A percentile compares a stretch with the other conserved stretches of the same genome.
Conservation (phyloP, 2,888 invertebrate species). For the Stenolophus ochropezus region DNA sequence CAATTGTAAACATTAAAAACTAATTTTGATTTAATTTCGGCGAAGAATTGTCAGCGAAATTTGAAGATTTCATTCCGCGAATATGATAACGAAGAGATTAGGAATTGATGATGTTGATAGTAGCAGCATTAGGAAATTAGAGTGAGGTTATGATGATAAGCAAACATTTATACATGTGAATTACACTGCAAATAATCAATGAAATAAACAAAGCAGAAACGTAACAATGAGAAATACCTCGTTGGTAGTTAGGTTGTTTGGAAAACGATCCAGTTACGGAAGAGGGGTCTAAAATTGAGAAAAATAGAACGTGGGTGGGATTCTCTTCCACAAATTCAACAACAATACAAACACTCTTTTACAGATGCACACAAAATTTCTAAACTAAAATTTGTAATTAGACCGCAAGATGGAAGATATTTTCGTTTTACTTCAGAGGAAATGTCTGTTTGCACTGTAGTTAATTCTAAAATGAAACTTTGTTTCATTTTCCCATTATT, state of each 20-base stretch:
- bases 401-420: too few relatives aligned
- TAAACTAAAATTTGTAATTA: too few relatives aligned
- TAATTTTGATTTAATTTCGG: too few relatives aligned
- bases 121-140: not conserved
- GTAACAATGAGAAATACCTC: conserved; percentile 43
- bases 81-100: too few relatives aligned
- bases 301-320: not conserved
- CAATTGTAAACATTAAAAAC: too few relatives aligned
- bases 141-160: not conserved
- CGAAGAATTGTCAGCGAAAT: too few relatives aligned
- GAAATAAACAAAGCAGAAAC: not conserved
- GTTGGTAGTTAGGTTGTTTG: conserved; percentile 54
- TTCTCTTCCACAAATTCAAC: too few relatives aligned
- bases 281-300: conserved; percentile 46
- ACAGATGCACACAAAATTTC: too few relatives aligned
- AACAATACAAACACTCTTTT: too few relatives aligned
- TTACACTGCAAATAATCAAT: not conserved
- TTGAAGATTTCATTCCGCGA: too few relatives aligned
- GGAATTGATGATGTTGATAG: not conserved
- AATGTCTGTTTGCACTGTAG: not conserved
- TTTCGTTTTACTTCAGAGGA: not conserved
- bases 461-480: not conserved
- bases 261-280: conserved; percentile 41
- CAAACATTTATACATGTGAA: conserved; percentile 13
- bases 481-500: not conserved